These are phyloP conservation scores for Lacerta agilis DNA, from an alignment of 2,797 vertebrate genomes.

Conservation along the genomic window DNA sequence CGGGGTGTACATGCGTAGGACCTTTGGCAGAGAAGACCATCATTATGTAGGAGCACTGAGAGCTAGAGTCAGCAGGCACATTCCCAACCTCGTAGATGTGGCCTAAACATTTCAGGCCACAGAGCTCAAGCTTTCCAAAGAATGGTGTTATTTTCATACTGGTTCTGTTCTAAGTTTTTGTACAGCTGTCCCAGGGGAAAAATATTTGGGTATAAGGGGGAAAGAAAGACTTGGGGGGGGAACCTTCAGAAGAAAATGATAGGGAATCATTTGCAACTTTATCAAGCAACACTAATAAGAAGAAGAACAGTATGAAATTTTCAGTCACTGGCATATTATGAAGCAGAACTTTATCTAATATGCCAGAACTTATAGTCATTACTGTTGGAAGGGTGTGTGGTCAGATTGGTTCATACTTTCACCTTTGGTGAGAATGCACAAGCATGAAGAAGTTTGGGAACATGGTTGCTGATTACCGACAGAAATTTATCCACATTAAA, in stretches of 20 bases:
- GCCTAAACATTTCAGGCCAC: background rate
- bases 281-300: background rate
- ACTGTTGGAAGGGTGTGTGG: background rate
- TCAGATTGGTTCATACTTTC: background rate
- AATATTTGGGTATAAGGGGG: background rate
- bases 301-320: background rate
- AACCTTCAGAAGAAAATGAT: background rate
- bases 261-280: background rate
- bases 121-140: background rate
- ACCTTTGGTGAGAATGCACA: background rate
- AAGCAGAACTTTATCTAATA: background rate
- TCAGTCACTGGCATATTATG: background rate
- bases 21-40: background rate
- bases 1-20: background rate
- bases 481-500: background rate
- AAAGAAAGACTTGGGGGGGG: background rate
- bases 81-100: background rate
- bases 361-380: background rate
- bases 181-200: background rate
- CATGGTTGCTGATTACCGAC: background rate
- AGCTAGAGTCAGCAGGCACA: background rate
- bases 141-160: background rate
- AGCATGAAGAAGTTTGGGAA: background rate
- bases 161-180: background rate
- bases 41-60: background rate